Conservation (phyloP, 2,113 vertebrate genomes). For the Capreolus pygargus region DNA sequence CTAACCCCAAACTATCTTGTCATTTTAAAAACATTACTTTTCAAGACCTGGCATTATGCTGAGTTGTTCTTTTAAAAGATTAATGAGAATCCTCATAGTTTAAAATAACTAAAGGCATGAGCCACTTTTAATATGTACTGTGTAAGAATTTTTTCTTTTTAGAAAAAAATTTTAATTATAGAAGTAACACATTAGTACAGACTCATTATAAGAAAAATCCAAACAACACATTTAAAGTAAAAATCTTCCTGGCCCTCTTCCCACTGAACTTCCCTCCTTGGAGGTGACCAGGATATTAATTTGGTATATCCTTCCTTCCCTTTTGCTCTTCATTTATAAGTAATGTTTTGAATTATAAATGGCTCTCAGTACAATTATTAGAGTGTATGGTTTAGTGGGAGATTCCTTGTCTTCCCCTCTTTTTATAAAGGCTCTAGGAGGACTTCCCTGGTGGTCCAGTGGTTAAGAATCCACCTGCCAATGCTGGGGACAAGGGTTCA, state of each 20-base stretch:
- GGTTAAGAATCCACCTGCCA: not conserved
- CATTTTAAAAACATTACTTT: conserved; percentile 28
- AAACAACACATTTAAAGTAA: not conserved
- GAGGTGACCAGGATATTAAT: not conserved
- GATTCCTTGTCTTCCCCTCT: not conserved
- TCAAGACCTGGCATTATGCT: not conserved
- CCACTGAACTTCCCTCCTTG: not conserved
- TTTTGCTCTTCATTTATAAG: not conserved
- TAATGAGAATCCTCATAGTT: not conserved
- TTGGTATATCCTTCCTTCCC: not conserved
- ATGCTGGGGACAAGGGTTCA: not conserved
- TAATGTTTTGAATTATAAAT: not conserved
- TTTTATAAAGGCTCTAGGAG: not conserved
- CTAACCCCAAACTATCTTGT: conserved; percentile 24
- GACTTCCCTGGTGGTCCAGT: not conserved
- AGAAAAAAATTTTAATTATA: not conserved
- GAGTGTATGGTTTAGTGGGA: not conserved
- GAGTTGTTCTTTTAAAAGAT: conserved; percentile 26
- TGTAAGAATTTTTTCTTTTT: not conserved
- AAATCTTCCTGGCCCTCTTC: not conserved
- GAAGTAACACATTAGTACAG: not conserved
- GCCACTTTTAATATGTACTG: not conserved
- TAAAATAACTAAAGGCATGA: conserved; percentile 35
- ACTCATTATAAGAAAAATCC: not conserved
- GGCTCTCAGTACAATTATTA: not conserved